Conservation (phyloP, 2,888 invertebrate genomes). For the Choreutis nemorana region DNA sequence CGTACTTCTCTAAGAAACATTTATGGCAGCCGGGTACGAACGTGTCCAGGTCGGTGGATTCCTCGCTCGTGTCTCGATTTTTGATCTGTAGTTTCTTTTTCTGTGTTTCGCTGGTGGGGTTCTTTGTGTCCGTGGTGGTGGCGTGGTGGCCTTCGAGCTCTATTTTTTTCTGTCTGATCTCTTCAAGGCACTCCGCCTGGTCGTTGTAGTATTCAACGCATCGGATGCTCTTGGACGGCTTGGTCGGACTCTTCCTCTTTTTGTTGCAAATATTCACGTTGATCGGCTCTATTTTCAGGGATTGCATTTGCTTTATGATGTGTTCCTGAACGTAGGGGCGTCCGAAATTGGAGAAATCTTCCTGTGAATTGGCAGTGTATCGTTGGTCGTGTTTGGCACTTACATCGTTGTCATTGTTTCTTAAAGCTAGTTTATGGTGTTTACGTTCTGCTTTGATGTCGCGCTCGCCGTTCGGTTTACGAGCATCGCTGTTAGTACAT, state of each 20-base stretch:
- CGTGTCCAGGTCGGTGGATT: conserved; percentile 46
- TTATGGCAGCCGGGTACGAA: conserved; percentile 55
- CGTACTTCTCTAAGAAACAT: conserved; percentile 58
- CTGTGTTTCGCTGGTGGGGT: conserved; percentile 33
- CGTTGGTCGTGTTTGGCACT: conserved; percentile 38
- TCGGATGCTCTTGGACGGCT: conserved; percentile 40
- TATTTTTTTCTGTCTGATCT: conserved; percentile 41
- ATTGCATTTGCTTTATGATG: conserved; percentile 60
- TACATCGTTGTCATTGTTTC: conserved; percentile 41
- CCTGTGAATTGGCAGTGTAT: conserved; percentile 25
- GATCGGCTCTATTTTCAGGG: conserved; percentile 49
- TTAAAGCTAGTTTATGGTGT: conserved; percentile 43
- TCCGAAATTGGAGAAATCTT: conserved; percentile 31
- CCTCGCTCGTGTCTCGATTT: conserved; percentile 45
- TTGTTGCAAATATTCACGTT: conserved; percentile 44
- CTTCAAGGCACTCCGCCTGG: conserved; percentile 68
- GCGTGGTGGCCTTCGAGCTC: conserved; percentile 44
- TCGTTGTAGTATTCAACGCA: conserved; percentile 71
- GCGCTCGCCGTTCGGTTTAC: conserved; percentile 43
- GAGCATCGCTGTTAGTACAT: conserved; percentile 36
- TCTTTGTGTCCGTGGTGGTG: conserved; percentile 43
- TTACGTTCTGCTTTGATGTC: conserved; percentile 51
- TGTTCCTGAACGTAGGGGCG: conserved; percentile 55
- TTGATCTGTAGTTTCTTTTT: conserved; percentile 33
- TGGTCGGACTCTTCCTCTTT: conserved; percentile 40